These are phyloP conservation scores for Phataginus tricuspis DNA, from an alignment of 2,797 vertebrate species.

Conservation along the genomic window DNA sequence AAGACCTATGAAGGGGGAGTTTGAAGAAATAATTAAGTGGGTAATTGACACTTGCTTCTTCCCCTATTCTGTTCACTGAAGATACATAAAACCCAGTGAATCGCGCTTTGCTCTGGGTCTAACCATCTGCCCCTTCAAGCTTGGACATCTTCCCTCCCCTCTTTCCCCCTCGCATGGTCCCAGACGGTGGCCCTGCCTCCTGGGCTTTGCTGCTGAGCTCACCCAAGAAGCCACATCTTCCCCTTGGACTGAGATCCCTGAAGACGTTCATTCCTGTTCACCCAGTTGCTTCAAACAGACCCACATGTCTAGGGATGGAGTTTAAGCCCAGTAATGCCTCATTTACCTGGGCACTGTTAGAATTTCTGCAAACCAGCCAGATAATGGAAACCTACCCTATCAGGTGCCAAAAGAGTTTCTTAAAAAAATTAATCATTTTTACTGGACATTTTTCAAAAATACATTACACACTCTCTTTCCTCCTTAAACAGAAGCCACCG, in stretches of 20 bases:
- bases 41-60: conserved; percentile 43
- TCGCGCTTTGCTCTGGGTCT: neutral
- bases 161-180: neutral
- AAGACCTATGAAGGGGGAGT: neutral
- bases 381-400: conserved; percentile 22
- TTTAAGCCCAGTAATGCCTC: neutral
- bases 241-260: neutral
- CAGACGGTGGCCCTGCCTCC: neutral
- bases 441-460: conserved; percentile 50
- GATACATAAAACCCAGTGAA: conserved; percentile 58
- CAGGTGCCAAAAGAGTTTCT: conserved; percentile 3
- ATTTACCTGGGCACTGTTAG: conserved; percentile 9
- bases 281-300: neutral
- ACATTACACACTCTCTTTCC: conserved; percentile 13
- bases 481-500: conserved; percentile 13
- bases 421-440: conserved; percentile 59
- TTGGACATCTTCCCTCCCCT: neutral
- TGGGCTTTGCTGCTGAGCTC: neutral
- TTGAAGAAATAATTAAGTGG: conserved; percentile 60
- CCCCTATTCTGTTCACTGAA: conserved; percentile 52
- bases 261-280: neutral
- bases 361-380: neutral
- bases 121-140: conserved; percentile 52
- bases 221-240: neutral
- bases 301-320: neutral